Conservation (phyloP, 2,113 vertebrate species). For the Podiceps cristatus region DNA sequence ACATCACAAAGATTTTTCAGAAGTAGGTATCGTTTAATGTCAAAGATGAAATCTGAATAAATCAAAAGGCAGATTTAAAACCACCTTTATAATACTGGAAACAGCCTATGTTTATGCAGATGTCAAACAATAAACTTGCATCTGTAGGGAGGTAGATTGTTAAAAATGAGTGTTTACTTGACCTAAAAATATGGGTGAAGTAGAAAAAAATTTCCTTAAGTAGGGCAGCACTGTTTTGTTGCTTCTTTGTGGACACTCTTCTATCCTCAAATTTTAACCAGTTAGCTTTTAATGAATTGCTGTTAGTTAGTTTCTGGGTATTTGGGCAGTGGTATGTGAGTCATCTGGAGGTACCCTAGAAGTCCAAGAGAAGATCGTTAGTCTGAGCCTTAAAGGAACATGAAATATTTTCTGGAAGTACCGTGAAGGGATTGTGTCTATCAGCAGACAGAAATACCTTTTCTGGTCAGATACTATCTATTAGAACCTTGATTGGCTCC, state of each 20-base stretch:
- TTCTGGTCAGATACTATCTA: not conserved
- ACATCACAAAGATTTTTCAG: not conserved
- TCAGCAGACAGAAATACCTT: not conserved
- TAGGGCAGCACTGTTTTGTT: not conserved
- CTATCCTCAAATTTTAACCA: not conserved
- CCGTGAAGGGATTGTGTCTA: not conserved
- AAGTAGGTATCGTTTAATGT: not conserved
- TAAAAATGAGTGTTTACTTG: not conserved
- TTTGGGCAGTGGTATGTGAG: not conserved
- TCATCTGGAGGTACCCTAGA: not conserved
- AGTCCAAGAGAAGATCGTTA: not conserved
- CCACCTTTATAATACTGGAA: not conserved
- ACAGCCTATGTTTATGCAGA: not conserved
- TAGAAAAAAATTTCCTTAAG: not conserved
- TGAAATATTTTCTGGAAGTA: not conserved
- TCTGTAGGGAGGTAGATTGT: not conserved
- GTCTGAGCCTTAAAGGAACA: not conserved
- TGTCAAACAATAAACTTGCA: not conserved
- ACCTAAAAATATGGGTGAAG: not conserved
- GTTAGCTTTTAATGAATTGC: not conserved
- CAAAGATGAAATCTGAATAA: not conserved
- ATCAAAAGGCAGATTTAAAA: not conserved
- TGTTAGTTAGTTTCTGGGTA: not conserved
- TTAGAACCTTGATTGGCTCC: not conserved
- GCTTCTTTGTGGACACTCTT: not conserved